Conservation (phyloP, 2,113 vertebrate species). For the Isichthys henryi region DNA sequence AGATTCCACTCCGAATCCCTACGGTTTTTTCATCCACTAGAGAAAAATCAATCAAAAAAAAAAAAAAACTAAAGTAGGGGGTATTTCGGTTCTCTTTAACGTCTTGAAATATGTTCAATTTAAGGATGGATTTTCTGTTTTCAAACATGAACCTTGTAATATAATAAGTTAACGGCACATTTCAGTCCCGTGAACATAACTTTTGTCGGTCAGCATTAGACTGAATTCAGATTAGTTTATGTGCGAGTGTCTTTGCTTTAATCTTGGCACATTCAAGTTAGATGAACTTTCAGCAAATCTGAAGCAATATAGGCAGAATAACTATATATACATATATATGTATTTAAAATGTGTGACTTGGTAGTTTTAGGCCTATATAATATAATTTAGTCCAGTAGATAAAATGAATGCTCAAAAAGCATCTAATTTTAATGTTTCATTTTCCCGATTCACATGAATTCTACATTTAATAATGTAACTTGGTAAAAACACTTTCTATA, state of each 20-base stretch:
- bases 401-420: neutral
- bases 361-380: neutral
- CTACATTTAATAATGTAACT: neutral
- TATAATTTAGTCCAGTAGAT: neutral
- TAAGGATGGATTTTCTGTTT: neutral
- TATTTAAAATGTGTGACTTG: neutral
- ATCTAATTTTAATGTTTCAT: neutral
- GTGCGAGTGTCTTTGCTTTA: neutral
- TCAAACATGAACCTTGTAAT: neutral
- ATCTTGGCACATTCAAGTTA: neutral
- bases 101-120: neutral
- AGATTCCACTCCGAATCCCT: conserved; percentile 1
- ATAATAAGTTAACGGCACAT: too few species aligned
- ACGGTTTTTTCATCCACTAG: neutral
- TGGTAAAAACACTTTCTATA: neutral
- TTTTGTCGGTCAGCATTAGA: neutral
- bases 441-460: neutral
- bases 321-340: neutral
- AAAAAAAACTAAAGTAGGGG: neutral
- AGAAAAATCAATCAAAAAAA: neutral
- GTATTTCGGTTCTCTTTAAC: neutral
- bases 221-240: neutral
- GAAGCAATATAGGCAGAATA: neutral
- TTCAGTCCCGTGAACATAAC: neutral
- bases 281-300: neutral